Percentiles rank a stretch among this genome's conserved stretches.
Conservation (phyloP, 2,113 vertebrate species). For the Melanostigma gelatinosum region DNA sequence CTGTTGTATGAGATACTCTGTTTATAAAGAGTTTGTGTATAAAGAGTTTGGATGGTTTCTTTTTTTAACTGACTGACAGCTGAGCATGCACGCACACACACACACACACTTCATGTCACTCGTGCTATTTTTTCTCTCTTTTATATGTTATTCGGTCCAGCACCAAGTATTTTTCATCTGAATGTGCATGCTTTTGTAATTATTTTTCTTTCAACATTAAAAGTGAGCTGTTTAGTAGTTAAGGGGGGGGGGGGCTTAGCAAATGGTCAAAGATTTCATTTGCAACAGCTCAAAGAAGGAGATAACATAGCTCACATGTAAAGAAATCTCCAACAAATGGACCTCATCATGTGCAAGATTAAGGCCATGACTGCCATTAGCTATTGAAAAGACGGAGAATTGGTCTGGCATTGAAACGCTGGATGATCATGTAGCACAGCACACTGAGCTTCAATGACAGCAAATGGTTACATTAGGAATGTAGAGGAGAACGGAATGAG, state of each 20-base stretch:
- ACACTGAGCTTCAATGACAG: conserved; percentile 44
- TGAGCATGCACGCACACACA: not conserved
- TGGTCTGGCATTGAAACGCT: conserved; percentile 61
- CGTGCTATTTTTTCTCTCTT: no score
- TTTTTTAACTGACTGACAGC: not conserved
- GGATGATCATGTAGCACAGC: conserved; percentile 50
- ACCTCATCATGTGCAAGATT: conserved; percentile 19
- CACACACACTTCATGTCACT: no score
- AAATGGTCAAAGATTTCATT: no score
- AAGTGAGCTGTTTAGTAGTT: no score
- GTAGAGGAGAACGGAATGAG: conserved; percentile 56
- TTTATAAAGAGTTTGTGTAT: no score
- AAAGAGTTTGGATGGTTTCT: not conserved
- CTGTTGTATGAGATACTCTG: not conserved
- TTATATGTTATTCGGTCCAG: no score
- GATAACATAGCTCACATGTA: not conserved
- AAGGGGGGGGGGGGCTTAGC: no score
- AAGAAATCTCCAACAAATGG: conserved; percentile 20
- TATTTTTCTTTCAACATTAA: no score
- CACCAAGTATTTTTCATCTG: no score
- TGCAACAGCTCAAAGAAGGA: not conserved
- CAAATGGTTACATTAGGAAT: conserved; percentile 46
- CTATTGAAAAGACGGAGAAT: conserved; percentile 14
- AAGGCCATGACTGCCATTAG: not conserved
- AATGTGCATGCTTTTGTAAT: no score